Evolutionary conservation across 2,113 vertebrate species (phyloP).

Genomic region (Mustelus asterias): DNA sequence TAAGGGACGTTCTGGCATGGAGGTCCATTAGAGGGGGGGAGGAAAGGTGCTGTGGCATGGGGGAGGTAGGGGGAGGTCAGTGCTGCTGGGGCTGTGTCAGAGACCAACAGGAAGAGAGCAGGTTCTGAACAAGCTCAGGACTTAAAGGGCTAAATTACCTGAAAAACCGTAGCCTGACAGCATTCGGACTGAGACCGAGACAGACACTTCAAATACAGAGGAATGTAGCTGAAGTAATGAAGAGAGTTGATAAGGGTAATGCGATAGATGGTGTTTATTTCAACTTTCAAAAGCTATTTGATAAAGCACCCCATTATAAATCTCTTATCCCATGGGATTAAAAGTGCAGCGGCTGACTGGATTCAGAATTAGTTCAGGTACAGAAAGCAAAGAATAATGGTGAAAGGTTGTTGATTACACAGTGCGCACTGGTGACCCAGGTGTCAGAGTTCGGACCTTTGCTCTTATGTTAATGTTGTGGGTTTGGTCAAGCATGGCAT

Average conservation of each 20-base stretch:
- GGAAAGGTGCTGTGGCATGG: not conserved
- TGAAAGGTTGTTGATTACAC: not conserved
- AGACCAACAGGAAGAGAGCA: no score
- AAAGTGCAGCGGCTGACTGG: not conserved
- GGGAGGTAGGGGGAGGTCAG: not conserved
- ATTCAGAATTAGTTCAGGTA: not conserved
- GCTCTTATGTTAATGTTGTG: not conserved
- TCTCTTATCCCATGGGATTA: not conserved
- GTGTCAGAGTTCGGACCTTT: not conserved
- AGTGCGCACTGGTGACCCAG: not conserved
- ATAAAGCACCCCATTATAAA: not conserved
- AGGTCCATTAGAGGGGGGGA: not conserved
- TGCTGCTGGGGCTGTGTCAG: not conserved
- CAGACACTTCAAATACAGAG: no score
- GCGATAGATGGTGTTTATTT: not conserved
- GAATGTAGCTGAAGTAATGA: not conserved
- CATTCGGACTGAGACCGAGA: no score
- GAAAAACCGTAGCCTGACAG: no score
- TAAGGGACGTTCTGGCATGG: no score
- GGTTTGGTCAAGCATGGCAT: not conserved
- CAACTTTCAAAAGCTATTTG: not conserved
- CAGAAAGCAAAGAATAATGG: not conserved
- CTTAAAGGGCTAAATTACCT: no score
- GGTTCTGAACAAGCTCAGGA: no score
- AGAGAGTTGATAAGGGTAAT: not conserved